Evolutionary conservation across 2,797 vertebrate species (phyloP).

Genomic region (Thalassophryne amazonica): DNA sequence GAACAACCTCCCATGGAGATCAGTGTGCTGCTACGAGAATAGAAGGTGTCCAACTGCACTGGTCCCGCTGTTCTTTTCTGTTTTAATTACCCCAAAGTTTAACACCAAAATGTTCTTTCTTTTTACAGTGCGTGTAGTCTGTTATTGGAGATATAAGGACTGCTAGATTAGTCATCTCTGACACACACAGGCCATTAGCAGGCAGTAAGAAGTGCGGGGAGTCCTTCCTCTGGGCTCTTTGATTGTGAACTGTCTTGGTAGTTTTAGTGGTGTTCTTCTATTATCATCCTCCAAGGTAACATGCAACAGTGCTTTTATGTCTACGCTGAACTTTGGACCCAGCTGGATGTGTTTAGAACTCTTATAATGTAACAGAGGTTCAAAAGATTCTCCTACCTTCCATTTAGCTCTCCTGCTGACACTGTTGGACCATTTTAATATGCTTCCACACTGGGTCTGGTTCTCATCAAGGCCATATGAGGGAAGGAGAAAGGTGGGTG

Average conservation of each 20-base stretch:
- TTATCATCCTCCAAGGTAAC: slow-evolving; percentile 82
- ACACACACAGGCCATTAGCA: slow-evolving; percentile 78
- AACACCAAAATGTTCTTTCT: slow-evolving; percentile 57
- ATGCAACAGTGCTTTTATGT: slow-evolving; percentile 79
- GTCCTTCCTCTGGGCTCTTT: slow-evolving; percentile 71
- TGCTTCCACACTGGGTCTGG: slow-evolving; percentile 79
- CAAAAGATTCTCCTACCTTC: slow-evolving; percentile 85
- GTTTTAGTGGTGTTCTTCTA: slow-evolving; percentile 77
- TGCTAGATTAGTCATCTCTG: slow-evolving; percentile 61
- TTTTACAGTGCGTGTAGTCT: slow-evolving; percentile 56
- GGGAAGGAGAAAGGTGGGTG: slow-evolving; percentile 64
- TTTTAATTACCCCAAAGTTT: slow-evolving; percentile 76
- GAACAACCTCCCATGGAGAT: slow-evolving; percentile 50
- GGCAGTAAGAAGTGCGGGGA: slow-evolving; percentile 75
- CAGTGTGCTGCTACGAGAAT: slow-evolving; percentile 35
- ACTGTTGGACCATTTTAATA: slow-evolving; percentile 84
- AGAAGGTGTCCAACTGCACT: slow-evolving; percentile 52
- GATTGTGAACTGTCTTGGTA: slow-evolving; percentile 79
- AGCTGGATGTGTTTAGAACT: slow-evolving; percentile 86
- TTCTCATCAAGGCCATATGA: slow-evolving; percentile 84
- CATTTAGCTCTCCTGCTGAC: slow-evolving; percentile 84
- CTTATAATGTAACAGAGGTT: slow-evolving; percentile 86
- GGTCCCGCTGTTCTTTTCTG: slow-evolving; percentile 60
- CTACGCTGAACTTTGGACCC: slow-evolving; percentile 82
- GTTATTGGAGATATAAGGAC: slow-evolving; percentile 62